Percentiles rank a stretch among this genome's conserved stretches.
Evolutionary conservation across 2,113 vertebrate species (phyloP).

Genomic region (Cricetomys ansorgei): DNA sequence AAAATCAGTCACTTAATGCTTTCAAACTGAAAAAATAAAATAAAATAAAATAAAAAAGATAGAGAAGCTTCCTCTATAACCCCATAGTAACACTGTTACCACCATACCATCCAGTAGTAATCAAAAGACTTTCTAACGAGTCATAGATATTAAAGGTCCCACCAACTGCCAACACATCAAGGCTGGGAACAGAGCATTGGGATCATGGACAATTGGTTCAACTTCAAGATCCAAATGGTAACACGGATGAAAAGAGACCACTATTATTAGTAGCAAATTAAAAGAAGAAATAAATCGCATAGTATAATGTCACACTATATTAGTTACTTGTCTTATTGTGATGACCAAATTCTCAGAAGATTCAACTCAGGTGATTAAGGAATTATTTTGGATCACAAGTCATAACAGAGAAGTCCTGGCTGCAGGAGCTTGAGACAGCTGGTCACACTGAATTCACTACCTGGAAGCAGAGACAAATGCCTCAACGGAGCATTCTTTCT

Average conservation of each 20-base stretch:
- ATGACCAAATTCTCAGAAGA: not conserved
- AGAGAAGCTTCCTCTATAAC: not conserved
- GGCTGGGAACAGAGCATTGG: not conserved
- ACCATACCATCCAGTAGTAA: not conserved
- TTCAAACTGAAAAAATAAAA: not conserved
- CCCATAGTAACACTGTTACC: too few species aligned
- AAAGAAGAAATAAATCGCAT: not conserved
- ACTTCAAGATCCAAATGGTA: too few species aligned
- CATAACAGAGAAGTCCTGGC: not conserved
- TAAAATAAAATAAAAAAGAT: not conserved
- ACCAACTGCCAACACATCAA: not conserved
- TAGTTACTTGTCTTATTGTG: not conserved
- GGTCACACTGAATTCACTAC: not conserved
- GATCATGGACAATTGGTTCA: not conserved
- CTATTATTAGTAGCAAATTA: not conserved
- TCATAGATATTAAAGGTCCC: rapidly evolving
- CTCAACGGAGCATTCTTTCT: not conserved
- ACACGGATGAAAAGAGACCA: rapidly evolving
- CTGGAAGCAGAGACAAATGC: not conserved
- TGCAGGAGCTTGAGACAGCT: not conserved
- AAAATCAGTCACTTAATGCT: not conserved
- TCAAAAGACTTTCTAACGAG: not conserved
- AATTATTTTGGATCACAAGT: not conserved
- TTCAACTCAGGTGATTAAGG: rapidly evolving
- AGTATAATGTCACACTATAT: not conserved